Evolutionary conservation across 1,140 invertebrate genomes (phyloP).

Genomic region (Aphis gossypii): DNA sequence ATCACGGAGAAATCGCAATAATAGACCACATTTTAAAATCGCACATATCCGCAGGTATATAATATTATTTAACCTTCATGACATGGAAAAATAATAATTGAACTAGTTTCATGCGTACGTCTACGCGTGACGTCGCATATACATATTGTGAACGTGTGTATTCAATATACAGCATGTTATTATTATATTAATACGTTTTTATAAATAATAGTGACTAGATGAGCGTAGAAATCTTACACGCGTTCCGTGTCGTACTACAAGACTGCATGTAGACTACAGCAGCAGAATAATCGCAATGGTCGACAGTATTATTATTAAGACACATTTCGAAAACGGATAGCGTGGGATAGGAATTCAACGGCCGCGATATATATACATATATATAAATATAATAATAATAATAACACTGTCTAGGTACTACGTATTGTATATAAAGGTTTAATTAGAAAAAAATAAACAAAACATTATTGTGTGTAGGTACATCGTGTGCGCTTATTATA

Average conservation of each 20-base stretch:
- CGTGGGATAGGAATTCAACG: constrained; percentile 50
- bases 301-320: constrained; percentile 4
- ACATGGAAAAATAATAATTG: background rate
- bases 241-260: background rate
- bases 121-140: background rate
- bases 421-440: background rate
- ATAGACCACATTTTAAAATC: background rate
- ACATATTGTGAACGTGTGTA: background rate
- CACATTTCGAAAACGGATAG: background rate
- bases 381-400: background rate
- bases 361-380: background rate
- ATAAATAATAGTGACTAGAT: background rate
- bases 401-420: background rate
- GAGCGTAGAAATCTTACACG: background rate
- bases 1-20: background rate
- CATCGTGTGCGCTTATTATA: background rate
- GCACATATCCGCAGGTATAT: background rate
- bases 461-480: background rate
- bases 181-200: background rate
- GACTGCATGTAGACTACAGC: too few species aligned
- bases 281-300: background rate
- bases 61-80: background rate
- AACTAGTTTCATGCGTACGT: background rate
- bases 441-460: constrained; percentile 21
- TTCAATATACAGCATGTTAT: background rate